A percentile compares a stretch with the other conserved stretches of the same genome.
phyloP scores from a whole-genome alignment of 2,797 vertebrate species.

The Amblyraja radiata region DNA sequence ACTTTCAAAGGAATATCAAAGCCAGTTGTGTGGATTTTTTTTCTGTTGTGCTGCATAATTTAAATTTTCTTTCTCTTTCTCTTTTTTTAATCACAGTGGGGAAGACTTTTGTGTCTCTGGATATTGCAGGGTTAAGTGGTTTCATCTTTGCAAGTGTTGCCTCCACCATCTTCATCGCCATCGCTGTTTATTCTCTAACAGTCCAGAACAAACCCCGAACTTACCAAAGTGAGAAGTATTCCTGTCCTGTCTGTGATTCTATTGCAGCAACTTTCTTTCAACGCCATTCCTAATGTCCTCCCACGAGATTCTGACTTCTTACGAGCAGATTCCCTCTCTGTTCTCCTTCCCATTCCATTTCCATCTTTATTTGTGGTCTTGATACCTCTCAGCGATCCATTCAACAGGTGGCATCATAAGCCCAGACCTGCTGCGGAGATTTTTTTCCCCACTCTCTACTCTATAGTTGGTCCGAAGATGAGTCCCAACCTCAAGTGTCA shows the following conservation, averaged over 20 bases:
- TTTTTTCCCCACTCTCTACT: too few species aligned
- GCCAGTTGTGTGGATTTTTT: neutral
- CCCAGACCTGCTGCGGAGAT: too few species aligned
- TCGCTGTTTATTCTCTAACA: neutral
- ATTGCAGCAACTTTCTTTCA: neutral
- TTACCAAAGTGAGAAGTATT: neutral
- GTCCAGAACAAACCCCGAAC: neutral
- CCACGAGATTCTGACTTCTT: too few species aligned
- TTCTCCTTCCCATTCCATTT: neutral
- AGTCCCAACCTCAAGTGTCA: too few species aligned
- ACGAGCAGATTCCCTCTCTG: too few species aligned
- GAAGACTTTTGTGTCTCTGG: neutral
- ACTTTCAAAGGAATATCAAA: neutral
- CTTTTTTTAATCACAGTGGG: neutral
- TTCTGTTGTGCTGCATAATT: neutral
- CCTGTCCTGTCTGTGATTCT: neutral
- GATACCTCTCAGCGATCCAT: neutral
- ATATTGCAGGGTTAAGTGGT: neutral
- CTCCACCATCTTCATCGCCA: neutral
- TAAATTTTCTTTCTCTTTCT: neutral
- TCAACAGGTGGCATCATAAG: neutral
- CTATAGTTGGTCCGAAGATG: too few species aligned
- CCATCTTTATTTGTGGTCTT: neutral
- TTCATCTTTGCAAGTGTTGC: neutral
- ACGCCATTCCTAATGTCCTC: neutral